Conservation (phyloP, 2,888 invertebrate genomes). For the Camptogramma bilineatum region DNA sequence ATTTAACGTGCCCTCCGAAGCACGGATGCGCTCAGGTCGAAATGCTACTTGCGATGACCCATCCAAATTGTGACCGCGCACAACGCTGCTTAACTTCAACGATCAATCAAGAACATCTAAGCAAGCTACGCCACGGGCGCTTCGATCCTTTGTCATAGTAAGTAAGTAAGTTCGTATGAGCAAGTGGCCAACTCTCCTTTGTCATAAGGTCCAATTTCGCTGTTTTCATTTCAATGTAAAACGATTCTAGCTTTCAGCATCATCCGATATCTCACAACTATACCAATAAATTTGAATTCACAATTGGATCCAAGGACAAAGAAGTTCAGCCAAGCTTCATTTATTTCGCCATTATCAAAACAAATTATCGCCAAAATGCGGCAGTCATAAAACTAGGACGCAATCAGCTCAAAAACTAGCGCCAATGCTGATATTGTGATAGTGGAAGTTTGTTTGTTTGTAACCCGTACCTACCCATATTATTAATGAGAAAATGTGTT, state of each 20-base stretch:
- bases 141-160: no score
- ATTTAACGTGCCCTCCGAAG: no score
- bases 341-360: slow-evolving; percentile 51
- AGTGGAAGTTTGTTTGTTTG: slow-evolving; percentile 30
- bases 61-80: no score
- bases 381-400: slow-evolving; percentile 68
- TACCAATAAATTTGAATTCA: slow-evolving; percentile 9
- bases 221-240: not conserved
- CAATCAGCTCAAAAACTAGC: slow-evolving; percentile 73
- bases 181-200: no score
- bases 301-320: slow-evolving; percentile 17
- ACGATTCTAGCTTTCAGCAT: not conserved
- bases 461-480: not conserved
- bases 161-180: no score
- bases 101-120: no score
- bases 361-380: slow-evolving; percentile 58
- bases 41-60: no score
- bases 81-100: no score
- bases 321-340: slow-evolving; percentile 37
- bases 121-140: no score
- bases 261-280: not conserved
- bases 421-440: slow-evolving; percentile 43
- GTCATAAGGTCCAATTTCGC: not conserved
- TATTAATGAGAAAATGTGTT: no score
- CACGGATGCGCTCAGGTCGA: no score